phyloP scores from a whole-genome alignment of 2,113 vertebrate genomes.

The Chaetodon trifascialis region DNA sequence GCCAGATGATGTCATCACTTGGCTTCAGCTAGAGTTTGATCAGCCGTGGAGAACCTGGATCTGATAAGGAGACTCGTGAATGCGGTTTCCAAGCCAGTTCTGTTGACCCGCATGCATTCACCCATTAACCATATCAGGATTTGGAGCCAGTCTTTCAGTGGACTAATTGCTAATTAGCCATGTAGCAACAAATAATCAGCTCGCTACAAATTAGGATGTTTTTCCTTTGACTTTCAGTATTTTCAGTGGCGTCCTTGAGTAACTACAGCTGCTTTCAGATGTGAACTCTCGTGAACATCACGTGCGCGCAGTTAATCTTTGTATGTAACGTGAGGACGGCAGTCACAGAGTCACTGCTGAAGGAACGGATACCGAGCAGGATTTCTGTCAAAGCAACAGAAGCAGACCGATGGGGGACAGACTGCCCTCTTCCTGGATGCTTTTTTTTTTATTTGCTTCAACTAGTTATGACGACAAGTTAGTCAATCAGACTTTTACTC shows the following conservation, averaged over 20 bases:
- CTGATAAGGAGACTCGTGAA: background rate
- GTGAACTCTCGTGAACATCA: background rate
- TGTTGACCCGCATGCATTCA: constrained; percentile 8
- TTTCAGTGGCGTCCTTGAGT: background rate
- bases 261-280: background rate
- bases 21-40: background rate
- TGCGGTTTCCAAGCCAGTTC: constrained; percentile 1
- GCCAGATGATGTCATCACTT: constrained; percentile 61
- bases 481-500: too few relatives aligned
- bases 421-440: too few relatives aligned
- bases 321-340: too few relatives aligned
- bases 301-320: background rate
- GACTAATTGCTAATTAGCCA: constrained; percentile 32
- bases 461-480: too few relatives aligned
- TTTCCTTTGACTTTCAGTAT: background rate
- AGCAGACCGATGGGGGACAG: too few relatives aligned
- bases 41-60: constrained; percentile 6
- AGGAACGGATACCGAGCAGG: background rate
- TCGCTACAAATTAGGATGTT: background rate
- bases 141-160: background rate
- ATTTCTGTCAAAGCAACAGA: too few relatives aligned
- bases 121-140: constrained; percentile 4
- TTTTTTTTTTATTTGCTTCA: too few relatives aligned
- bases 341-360: background rate
- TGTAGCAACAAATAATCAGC: constrained; percentile 13